Percentiles rank a stretch among this genome's conserved stretches.
Evolutionary conservation across 2,888 invertebrate genomes (phyloP).

Genomic region (Lasioglossum lativentre): DNA sequence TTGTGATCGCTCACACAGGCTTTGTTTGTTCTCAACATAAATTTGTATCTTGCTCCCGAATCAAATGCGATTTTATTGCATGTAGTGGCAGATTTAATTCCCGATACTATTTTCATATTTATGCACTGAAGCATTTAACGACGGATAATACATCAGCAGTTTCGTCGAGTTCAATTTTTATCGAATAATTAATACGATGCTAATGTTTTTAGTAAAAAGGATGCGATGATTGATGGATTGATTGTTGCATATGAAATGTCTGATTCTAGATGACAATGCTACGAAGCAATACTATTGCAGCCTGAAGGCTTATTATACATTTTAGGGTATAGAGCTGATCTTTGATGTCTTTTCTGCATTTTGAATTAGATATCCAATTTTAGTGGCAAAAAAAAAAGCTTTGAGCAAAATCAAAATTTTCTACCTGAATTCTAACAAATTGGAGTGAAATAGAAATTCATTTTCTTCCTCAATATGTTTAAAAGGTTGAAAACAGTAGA

Average conservation of each 20-base stretch:
- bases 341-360: no score
- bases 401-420: no score
- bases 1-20: not conserved
- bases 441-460: no score
- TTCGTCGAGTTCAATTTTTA: not conserved
- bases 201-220: not conserved
- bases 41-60: not conserved
- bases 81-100: not conserved
- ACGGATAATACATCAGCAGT: not conserved
- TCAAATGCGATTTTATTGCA: not conserved
- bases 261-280: not conserved
- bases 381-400: no score
- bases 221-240: not conserved
- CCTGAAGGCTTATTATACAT: no score
- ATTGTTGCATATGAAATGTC: not conserved
- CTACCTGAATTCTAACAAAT: not conserved
- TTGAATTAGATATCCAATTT: no score
- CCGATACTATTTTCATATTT: not conserved
- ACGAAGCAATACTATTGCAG: no score
- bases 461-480: not conserved
- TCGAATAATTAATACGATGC: not conserved
- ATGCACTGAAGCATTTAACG: not conserved
- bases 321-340: not conserved
- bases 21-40: slow-evolving; percentile 15
- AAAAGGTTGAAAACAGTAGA: no score